Conservation (phyloP, 2,888 invertebrate genomes). For the Helleia helle region DNA sequence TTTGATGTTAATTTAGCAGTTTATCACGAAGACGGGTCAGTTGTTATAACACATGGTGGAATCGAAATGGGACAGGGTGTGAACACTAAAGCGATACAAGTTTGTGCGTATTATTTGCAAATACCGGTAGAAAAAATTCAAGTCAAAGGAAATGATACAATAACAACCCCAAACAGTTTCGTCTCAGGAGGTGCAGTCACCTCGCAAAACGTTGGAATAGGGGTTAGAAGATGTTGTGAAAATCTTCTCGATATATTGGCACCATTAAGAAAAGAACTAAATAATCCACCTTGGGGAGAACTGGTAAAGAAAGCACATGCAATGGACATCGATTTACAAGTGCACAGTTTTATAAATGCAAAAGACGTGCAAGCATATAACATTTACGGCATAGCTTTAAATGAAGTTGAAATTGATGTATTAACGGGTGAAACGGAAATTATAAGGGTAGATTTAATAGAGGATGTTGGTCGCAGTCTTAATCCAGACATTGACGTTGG, state of each 20-base stretch:
- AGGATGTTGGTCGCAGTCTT: conserved; percentile 77
- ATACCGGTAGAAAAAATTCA: conserved; percentile 76
- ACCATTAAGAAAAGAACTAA: conserved; percentile 42
- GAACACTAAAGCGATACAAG: conserved; percentile 79
- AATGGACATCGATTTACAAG: conserved; percentile 30
- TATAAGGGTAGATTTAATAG: conserved; percentile 74
- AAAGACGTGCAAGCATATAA: conserved; percentile 26
- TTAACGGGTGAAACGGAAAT: conserved; percentile 78
- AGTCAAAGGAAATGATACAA: conserved; percentile 76
- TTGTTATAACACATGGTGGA: conserved; percentile 77
- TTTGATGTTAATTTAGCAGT: conserved; percentile 71
- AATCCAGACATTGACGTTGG: conserved; percentile 78
- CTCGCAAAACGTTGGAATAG: conserved; percentile 76
- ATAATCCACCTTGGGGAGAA: conserved; percentile 56
- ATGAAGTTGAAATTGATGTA: conserved; percentile 81
- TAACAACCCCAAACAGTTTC: conserved; percentile 75
- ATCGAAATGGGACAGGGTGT: conserved; percentile 84
- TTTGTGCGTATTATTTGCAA: conserved; percentile 76
- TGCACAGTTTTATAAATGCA: conserved; percentile 25
- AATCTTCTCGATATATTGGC: conserved; percentile 49
- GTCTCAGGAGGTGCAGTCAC: conserved; percentile 79
- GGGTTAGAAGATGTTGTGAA: conserved; percentile 59
- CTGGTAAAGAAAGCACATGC: conserved; percentile 54
- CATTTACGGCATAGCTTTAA: conserved; percentile 69
- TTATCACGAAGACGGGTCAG: conserved; percentile 76